Evolutionary conservation across 2,797 vertebrate genomes (phyloP).

Genomic region (Hozukius guyotensis): DNA sequence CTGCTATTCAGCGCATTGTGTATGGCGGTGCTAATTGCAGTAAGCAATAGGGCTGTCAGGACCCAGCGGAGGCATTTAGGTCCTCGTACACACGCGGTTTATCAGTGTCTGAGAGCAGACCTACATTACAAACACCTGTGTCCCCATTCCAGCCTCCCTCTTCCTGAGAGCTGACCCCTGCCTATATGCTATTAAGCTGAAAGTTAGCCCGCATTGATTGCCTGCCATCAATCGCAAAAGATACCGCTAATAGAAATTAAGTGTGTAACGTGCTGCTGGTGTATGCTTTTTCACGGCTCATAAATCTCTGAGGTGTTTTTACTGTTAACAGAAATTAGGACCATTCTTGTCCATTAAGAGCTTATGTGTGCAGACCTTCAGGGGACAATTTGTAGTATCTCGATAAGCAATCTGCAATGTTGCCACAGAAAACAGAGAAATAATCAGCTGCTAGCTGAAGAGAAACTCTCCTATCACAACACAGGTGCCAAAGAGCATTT

Average conservation of each 20-base stretch:
- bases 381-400: slow-evolving; percentile 62
- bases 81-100: slow-evolving; percentile 64
- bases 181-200: slow-evolving; percentile 59
- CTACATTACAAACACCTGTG: slow-evolving; percentile 86
- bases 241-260: slow-evolving; percentile 59
- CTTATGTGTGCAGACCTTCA: slow-evolving; percentile 53
- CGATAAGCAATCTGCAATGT: slow-evolving; percentile 33
- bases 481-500: slow-evolving; percentile 10
- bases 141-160: slow-evolving; percentile 75
- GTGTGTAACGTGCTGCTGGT: slow-evolving; percentile 32
- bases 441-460: slow-evolving; percentile 19
- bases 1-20: slow-evolving; percentile 78
- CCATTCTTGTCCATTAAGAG: slow-evolving; percentile 62
- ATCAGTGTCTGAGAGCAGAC: slow-evolving; percentile 74
- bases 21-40: slow-evolving; percentile 80
- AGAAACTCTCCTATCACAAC: slow-evolving; percentile 17
- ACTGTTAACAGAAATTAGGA: slow-evolving; percentile 69
- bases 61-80: slow-evolving; percentile 81
- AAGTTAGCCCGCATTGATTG: slow-evolving; percentile 65
- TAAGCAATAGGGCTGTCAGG: slow-evolving; percentile 85
- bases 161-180: slow-evolving; percentile 69
- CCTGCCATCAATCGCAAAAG: slow-evolving; percentile 53
- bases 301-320: slow-evolving; percentile 62
- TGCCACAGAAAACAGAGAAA: slow-evolving; percentile 36
- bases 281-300: slow-evolving; percentile 35